Conservation (phyloP, 2,113 vertebrate genomes). For the Orthochromis indermauri region DNA sequence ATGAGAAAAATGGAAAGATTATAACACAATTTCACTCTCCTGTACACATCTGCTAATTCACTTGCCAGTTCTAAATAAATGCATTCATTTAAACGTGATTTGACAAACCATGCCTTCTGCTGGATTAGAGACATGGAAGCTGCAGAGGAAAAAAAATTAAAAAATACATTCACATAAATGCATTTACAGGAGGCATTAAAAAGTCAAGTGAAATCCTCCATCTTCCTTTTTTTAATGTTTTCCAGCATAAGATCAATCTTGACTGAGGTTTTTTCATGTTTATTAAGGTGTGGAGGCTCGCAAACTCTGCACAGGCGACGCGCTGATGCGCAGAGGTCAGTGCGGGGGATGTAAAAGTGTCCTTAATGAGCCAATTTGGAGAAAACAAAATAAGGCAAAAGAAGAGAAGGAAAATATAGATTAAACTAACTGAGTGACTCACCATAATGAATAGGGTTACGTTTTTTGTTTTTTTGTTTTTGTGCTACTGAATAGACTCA, state of each 20-base stretch:
- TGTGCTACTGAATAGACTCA: neutral
- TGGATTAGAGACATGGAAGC: neutral
- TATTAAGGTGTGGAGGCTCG: neutral
- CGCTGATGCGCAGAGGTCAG: neutral
- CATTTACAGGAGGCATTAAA: neutral
- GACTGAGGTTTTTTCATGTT: neutral
- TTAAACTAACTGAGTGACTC: slow-evolving; percentile 1
- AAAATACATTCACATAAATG: neutral
- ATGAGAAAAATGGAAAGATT: slow-evolving; percentile 52
- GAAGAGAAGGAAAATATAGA: neutral
- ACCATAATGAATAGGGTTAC: slow-evolving; percentile 11
- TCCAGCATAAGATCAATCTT: neutral
- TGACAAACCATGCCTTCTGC: slow-evolving; percentile 17
- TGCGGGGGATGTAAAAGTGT: neutral
- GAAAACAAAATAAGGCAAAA: slow-evolving; percentile 5
- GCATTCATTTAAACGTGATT: slow-evolving; percentile 11
- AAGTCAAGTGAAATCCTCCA: neutral
- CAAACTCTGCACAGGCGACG: neutral
- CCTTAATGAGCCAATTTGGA: slow-evolving; percentile 34
- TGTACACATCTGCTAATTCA: slow-evolving; percentile 43
- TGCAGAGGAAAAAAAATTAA: neutral
- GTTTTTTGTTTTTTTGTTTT: neutral
- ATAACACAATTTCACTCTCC: slow-evolving; percentile 31
- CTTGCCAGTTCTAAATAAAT: slow-evolving; percentile 39
- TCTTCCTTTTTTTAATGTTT: neutral